Evolutionary conservation across 2,888 invertebrate species (phyloP).

Genomic region (Pachydiplax longipennis): DNA sequence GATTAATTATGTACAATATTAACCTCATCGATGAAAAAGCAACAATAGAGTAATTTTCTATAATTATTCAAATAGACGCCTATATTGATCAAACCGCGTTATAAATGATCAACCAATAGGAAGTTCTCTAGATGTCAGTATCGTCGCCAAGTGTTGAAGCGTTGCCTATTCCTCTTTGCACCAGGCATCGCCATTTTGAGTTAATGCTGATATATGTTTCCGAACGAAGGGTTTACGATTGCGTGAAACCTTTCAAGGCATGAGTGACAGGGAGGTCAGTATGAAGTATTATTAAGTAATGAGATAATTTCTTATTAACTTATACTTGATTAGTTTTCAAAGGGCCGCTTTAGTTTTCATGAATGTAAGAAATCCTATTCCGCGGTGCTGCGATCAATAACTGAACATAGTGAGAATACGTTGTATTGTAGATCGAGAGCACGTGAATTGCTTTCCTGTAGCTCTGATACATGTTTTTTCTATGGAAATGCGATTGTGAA

Average conservation of each 20-base stretch:
- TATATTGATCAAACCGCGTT: conserved; percentile 27
- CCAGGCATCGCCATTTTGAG: conserved; percentile 49
- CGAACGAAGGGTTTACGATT: conserved; percentile 48
- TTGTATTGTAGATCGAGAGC: neutral
- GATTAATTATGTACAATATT: no score
- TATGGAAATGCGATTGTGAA: neutral
- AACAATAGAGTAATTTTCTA: neutral
- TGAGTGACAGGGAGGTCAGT: conserved; percentile 53
- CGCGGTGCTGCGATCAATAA: conserved; percentile 35
- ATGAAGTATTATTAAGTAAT: neutral
- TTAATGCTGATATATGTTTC: conserved; percentile 49
- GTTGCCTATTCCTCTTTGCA: neutral
- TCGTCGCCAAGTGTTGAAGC: neutral
- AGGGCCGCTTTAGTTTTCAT: conserved; percentile 10
- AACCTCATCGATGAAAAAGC: no score
- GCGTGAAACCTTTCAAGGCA: conserved; percentile 51
- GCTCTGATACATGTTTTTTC: neutral
- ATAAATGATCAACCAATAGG: neutral
- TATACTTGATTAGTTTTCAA: neutral
- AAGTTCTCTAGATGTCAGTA: neutral
- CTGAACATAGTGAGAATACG: neutral
- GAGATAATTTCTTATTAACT: neutral
- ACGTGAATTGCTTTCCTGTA: neutral
- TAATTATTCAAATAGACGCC: neutral
- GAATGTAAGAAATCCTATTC: neutral